Base-by-base conservation (phyloP, 2,888 invertebrate genomes). In the Oxytorus armatus region DNA sequence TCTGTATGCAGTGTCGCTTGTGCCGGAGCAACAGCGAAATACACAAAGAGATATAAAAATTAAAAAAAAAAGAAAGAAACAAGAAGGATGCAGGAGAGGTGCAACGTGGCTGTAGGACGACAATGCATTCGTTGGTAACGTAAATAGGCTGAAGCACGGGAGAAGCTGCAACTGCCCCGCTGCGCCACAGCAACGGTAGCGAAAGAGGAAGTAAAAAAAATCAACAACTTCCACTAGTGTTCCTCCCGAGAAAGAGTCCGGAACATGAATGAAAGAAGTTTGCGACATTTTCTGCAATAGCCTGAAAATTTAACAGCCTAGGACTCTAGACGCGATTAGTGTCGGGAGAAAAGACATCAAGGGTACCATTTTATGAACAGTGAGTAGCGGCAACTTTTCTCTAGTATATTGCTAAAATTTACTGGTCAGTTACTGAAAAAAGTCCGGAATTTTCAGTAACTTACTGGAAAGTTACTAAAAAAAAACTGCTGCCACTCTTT, bases 71-170 rank as follows among this genome's bases (percentile, higher is more conserved):
- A 39, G 63, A 79, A 36, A 77, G 81, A 74, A 75, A 59, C 42
- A 21, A 59, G 75, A 81, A 78, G 61, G 74, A 78, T 78, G 69
- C 79, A 23, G 21, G 61, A 61, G 59, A 68, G 84, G 86, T 84
- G 81, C 72, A 82, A 36, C 55, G 4, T n/a, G 25, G 76, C 80
- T 77, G 10, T n/a, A 79, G 68, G 81, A 69, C 79, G 72, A 83
- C 81, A 80, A 84, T 82, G 76, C 63, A 80, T 76, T 81, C 70
- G 77, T 76, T 68, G 83, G 79, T 84, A n/a, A 81, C 82, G 86
- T 83, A 87, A 89, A 87, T 85, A 86, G 77, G 79, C 14, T 36
- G 66, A 18, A 23, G 55, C 49, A 44, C 57, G 51, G n/a, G 44
- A 61, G 16, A 61, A 69, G 42, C 21, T 39, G 18, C 29, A 29